These are phyloP conservation scores for Rhabdomys pumilio DNA, from an alignment of 2,797 vertebrate genomes.

Conservation along the genomic window DNA sequence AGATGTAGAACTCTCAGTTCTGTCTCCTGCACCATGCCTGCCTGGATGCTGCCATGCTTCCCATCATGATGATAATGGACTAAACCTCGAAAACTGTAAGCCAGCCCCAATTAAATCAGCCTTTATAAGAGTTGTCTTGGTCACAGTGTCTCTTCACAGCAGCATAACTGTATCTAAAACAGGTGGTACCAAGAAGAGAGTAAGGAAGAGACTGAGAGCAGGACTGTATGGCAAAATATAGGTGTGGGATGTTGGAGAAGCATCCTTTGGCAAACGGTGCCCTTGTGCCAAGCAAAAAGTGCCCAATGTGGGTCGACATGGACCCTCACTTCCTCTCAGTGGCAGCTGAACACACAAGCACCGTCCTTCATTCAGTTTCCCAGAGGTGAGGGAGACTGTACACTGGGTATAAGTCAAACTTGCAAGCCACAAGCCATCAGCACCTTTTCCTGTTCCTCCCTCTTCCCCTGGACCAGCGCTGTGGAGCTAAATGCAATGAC, in stretches of 20 bases:
- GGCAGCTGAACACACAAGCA: background rate
- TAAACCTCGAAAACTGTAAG: background rate
- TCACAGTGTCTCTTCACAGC: background rate
- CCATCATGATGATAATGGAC: background rate
- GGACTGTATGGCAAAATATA: background rate
- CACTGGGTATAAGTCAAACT: background rate
- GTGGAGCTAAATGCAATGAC: background rate
- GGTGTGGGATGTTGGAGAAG: background rate
- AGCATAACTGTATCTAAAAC: background rate
- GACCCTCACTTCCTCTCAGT: background rate
- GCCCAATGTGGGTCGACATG: background rate
- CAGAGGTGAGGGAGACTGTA: background rate
- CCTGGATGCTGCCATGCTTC: background rate
- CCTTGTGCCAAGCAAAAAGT: constrained; percentile 1
- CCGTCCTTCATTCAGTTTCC: background rate
- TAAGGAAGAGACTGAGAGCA: background rate
- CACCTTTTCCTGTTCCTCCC: too few relatives aligned
- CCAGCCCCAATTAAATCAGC: background rate
- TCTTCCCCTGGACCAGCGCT: background rate
- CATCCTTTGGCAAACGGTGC: constrained; percentile 13
- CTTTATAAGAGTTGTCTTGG: background rate
- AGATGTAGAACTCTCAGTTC: background rate
- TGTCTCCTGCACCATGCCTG: background rate
- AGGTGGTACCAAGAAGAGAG: background rate
- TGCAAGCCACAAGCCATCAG: constrained; percentile 22